Evolutionary conservation across 2,888 invertebrate genomes (phyloP), one percentile per base, ranked within the genome.

Genomic region (Agapetus fuscipes): DNA sequence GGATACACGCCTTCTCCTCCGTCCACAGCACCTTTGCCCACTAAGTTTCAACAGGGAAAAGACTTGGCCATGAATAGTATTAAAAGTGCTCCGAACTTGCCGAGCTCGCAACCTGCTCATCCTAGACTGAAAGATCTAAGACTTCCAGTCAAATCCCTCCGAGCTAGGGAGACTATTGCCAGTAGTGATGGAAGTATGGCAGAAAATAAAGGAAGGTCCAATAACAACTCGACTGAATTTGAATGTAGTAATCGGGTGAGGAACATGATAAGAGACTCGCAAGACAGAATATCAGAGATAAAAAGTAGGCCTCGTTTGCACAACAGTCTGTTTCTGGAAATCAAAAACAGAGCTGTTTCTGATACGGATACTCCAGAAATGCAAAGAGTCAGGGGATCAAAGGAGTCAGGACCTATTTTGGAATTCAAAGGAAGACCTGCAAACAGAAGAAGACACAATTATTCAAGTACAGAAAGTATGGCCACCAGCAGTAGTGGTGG

Each of bases 401-500:
- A 70, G 65, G 66, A 70, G 66, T 68, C 70, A 64, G 69, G 70
- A 61, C 70, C 70, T 61, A 67, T 69, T 66, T 65, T 68, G 61
- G 70, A 69, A 55, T 78, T 78, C 60, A 79, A 80, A 60, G 72
- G 76, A 50, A 70, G 78, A 60, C 73, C 72, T 49, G 56, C 62
- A 48, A 60, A 64, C 48, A 55, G 61, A 48, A 68, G 79, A 45
- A 66, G 77, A 48, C 60, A 62, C 38, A 74, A 74, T 50, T 83
- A 79, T 59, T 83, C 82, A 5, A 87, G 87, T 54, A 86, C 86
- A 17, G 88, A 88, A 61, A 86, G 86, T 59, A 85, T 88, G 77
- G 85, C 85, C 20, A 86, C 85, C 5, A 87, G 85, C 55, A 86
- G 86, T 62, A 86, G 86, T 56, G 85, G 84, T 34, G 86, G 85